A percentile compares a stretch with the other conserved stretches of the same genome.
These are phyloP conservation scores for Abscondita cerata DNA, from an alignment of 2,888 invertebrate species.

Conservation along the genomic window DNA sequence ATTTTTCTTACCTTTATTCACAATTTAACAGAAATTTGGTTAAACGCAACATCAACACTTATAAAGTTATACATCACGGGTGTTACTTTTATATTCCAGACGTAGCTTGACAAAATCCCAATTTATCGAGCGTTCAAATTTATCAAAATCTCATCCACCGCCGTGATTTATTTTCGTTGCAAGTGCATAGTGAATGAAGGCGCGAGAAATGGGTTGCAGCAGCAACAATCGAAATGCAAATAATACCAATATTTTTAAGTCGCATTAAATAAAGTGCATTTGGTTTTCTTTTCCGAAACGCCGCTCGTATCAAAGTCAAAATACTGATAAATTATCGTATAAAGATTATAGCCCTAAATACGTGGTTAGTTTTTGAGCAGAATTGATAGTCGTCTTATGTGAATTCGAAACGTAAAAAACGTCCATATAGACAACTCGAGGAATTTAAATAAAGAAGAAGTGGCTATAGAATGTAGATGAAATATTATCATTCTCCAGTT, in stretches of 20 bases:
- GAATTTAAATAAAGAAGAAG: conserved; percentile 22
- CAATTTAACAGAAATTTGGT: too few relatives aligned
- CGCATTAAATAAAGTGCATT: conserved; percentile 2
- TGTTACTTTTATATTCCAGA: too few relatives aligned
- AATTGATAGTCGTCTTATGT: conserved; percentile 18
- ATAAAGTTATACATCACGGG: too few relatives aligned
- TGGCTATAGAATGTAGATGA: conserved; percentile 43
- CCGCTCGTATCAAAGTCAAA: conserved; percentile 42
- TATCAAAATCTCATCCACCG: too few relatives aligned
- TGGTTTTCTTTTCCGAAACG: neutral
- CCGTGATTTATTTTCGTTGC: too few relatives aligned
- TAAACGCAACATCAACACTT: too few relatives aligned
- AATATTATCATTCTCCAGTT: conserved; percentile 52
- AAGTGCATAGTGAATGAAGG: too few relatives aligned
- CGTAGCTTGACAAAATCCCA: too few relatives aligned
- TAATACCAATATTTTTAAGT: conserved; percentile 1
- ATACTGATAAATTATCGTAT: conserved; percentile 49
- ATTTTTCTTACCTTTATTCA: too few relatives aligned
- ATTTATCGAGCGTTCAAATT: too few relatives aligned
- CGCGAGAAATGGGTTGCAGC: too few relatives aligned
- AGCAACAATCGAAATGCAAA: neutral
- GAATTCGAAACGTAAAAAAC: conserved; percentile 15
- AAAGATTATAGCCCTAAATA: conserved; percentile 41
- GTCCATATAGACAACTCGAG: conserved; percentile 20
- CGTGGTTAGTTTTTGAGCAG: conserved; percentile 23